These are phyloP conservation scores for Panurus biarmicus DNA, from an alignment of 2,113 vertebrate species.

Conservation along the genomic window DNA sequence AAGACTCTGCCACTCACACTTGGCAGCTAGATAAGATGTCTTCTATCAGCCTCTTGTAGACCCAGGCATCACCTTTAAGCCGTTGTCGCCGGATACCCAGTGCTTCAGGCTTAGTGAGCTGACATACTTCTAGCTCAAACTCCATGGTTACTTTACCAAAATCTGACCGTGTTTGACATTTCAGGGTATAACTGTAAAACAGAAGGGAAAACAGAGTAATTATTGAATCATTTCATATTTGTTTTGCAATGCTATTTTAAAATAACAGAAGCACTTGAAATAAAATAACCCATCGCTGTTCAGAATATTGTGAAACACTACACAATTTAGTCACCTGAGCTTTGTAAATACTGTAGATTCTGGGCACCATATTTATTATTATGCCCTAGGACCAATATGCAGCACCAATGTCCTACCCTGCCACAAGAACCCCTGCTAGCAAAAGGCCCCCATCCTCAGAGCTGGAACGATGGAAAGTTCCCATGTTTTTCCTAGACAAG, in stretches of 20 bases:
- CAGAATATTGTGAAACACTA: not conserved
- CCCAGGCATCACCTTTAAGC: conserved; percentile 93
- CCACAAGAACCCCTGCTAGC: not conserved
- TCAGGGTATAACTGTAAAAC: conserved; percentile 82
- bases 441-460: not conserved
- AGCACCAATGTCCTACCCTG: not conserved
- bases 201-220: not conserved
- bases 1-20: conserved; percentile 55
- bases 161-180: conserved; percentile 85
- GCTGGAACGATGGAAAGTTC: not conserved
- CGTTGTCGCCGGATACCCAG: conserved; percentile 84
- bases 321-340: not conserved
- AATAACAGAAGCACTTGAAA: not conserved
- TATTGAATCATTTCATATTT: not conserved
- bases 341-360: not conserved
- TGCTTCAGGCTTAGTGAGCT: conserved; percentile 77
- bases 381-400: not conserved
- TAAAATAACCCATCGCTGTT: not conserved
- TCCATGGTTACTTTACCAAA: conserved; percentile 88
- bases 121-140: conserved; percentile 93
- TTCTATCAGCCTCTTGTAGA: conserved; percentile 93
- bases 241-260: not conserved
- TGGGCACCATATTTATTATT: not conserved
- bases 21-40: conserved; percentile 83
- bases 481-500: not conserved